A percentile compares a stretch with the other conserved stretches of the same genome.
Conservation (phyloP, 2,113 vertebrate species). For the Grallaria varia region DNA sequence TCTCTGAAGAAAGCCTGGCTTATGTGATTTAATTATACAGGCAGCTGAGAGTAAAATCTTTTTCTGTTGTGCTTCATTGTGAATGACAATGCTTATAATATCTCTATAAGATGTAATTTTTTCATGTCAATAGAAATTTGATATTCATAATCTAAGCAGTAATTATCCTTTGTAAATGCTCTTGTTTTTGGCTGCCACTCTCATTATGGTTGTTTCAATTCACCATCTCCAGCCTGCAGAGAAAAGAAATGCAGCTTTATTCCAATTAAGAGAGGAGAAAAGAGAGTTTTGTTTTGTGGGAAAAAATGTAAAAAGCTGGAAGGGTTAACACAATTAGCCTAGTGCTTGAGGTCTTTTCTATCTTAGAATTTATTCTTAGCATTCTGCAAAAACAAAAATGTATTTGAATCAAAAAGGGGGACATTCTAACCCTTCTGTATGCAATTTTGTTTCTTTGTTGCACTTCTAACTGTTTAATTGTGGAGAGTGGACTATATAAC, state of each 20-base stretch:
- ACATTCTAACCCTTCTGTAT: background rate
- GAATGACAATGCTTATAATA: conserved; percentile 50
- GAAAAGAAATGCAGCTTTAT: conserved; percentile 12
- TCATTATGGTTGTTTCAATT: conserved; percentile 48
- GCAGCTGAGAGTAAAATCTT: conserved; percentile 15
- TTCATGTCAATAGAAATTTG: conserved; percentile 51
- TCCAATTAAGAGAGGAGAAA: background rate
- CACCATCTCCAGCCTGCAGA: background rate
- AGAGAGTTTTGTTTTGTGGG: background rate
- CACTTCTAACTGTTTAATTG: background rate
- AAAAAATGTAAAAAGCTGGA: background rate
- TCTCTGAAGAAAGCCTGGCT: background rate
- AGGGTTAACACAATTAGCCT: background rate
- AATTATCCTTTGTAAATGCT: conserved; percentile 51
- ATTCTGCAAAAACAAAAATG: background rate
- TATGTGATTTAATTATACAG: conserved; percentile 7
- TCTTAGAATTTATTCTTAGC: background rate
- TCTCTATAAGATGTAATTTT: conserved; percentile 27
- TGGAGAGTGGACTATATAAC: background rate
- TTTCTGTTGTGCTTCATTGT: conserved; percentile 40
- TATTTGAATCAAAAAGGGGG: background rate
- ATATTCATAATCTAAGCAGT: conserved; percentile 63
- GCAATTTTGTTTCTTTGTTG: background rate
- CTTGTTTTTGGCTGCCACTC: conserved; percentile 40
- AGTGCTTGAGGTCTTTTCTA: background rate